Base-by-base conservation (phyloP, 2,113 vertebrate genomes). In the Galeopterus variegatus region DNA sequence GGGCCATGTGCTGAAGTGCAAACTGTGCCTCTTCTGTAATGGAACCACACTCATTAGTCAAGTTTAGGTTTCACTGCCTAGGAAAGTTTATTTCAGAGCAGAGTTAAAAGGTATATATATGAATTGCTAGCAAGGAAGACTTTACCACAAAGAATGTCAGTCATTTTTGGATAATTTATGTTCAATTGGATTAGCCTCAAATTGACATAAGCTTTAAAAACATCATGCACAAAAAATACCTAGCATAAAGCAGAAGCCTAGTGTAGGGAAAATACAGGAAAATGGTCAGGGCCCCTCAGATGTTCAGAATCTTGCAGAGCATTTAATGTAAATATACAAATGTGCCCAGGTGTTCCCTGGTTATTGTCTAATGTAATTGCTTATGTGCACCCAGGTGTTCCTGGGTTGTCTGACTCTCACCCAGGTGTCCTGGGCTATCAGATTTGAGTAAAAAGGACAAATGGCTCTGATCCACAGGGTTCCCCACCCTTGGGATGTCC, bases 131-230 rank as follows among this genome's bases (percentile, higher is more conserved):
- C 50, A 87, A 80, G 24, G 3, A 96, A 93, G 56, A 15, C 31
- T 52, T 26, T 36, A 41, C 15, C 26, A 76, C 72, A 73, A 83
- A 75, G 65, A n/a, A 28, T 81, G 13, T 69, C 73, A 65, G 60
- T 95, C 60, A 96, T 94, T 60, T 72, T 65, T 6, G 64, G 80
- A 18, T 23, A 50, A 94, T 86, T 94, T 96, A 69, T 69, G 8
- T 81, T 88, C 67, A 69, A 14, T 21, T 82, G 58, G 64, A 86
- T 54, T 86, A 67, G 41, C 41, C 62, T 87, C 33, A 70, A 86
- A 91, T n/a, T 24, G 90, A 56, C 31, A 88, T 3, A 69, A 84
- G 5, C 26, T 93, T 36, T 72, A 45, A 91, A 91, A 56, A 81
- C 15, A 41, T 67, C 67, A 50, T 36, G 19, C 18, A 45, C 56